Evolutionary conservation across 2,797 vertebrate genomes (phyloP).

Genomic region (Gephyroberyx darwinii): DNA sequence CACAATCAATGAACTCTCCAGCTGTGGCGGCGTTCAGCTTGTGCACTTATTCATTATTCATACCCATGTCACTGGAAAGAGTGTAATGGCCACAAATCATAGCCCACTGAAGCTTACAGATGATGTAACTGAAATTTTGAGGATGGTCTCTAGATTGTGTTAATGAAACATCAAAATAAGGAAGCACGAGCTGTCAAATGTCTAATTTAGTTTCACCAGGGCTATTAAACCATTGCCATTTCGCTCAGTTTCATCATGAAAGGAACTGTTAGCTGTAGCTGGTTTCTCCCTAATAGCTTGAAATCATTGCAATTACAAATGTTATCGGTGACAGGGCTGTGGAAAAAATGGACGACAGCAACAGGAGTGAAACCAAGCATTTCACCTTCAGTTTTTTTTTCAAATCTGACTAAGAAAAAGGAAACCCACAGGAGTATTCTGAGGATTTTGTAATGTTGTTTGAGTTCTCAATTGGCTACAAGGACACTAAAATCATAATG

Average conservation of each 20-base stretch:
- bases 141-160: conserved; percentile 27
- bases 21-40: conserved; percentile 49
- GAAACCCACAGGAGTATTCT: too few species aligned
- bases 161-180: conserved; percentile 62
- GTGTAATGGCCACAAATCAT: conserved; percentile 66
- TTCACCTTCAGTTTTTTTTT: conserved; percentile 31
- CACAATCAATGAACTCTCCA: conserved; percentile 58
- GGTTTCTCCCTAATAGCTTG: conserved; percentile 26
- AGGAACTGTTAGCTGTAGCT: conserved; percentile 32
- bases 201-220: conserved; percentile 57
- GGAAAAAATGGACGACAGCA: conserved; percentile 33
- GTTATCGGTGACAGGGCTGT: conserved; percentile 32
- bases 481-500: conserved; percentile 40
- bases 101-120: conserved; percentile 48
- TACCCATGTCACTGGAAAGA: conserved; percentile 54
- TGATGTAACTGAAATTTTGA: conserved; percentile 59
- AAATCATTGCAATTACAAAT: conserved; percentile 32
- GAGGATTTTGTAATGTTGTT: conserved; percentile 10
- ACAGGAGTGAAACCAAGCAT: conserved; percentile 10
- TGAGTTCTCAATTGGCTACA: conserved; percentile 32
- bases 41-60: conserved; percentile 70
- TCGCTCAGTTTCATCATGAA: conserved; percentile 69
- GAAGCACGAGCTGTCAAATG: conserved; percentile 53
- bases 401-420: neutral
- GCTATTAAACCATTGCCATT: conserved; percentile 63